These are phyloP conservation scores for Arrhamphus sclerolepis DNA, from an alignment of 2,797 vertebrate species.

Conservation along the genomic window DNA sequence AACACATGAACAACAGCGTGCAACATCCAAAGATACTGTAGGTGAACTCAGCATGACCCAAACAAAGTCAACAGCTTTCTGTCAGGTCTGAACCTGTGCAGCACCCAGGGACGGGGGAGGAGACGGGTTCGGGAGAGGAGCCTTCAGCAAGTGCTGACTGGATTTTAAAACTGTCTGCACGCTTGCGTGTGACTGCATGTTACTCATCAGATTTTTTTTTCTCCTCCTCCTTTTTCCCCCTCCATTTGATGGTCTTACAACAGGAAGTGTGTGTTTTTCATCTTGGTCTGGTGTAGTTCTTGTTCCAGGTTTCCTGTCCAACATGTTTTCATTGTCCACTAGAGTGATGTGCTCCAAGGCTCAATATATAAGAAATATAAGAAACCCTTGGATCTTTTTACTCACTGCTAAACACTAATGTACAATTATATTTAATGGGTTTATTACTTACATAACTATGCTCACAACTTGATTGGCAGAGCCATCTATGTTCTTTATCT, in stretches of 20 bases:
- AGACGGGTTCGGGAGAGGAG: constrained; percentile 7
- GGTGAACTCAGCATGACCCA: constrained; percentile 34
- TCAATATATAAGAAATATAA: constrained; percentile 31
- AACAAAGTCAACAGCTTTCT: constrained; percentile 27
- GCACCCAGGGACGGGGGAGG: constrained; percentile 12
- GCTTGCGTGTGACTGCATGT: constrained; percentile 1
- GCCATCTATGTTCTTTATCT: too few relatives aligned
- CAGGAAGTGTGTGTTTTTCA: background rate
- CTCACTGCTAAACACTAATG: background rate
- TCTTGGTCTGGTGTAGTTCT: background rate
- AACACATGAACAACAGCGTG: constrained; percentile 16
- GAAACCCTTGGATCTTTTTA: background rate
- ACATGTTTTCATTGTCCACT: constrained; percentile 5
- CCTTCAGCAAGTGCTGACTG: constrained; percentile 1
- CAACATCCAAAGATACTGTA: constrained; percentile 14
- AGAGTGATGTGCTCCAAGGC: constrained; percentile 5
- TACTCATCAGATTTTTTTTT: background rate
- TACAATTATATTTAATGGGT: background rate
- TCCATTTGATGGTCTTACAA: background rate
- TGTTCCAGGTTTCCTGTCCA: constrained; percentile 5
- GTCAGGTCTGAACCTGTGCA: constrained; percentile 14
- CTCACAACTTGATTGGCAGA: too few relatives aligned
- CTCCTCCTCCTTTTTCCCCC: background rate
- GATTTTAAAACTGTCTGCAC: background rate
- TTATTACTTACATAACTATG: background rate